A percentile compares a stretch with the other conserved stretches of the same genome.
These are phyloP conservation scores for Caenorhabditis sp. DNA, from an alignment of 2,888 invertebrate species.

Conservation along the genomic window DNA sequence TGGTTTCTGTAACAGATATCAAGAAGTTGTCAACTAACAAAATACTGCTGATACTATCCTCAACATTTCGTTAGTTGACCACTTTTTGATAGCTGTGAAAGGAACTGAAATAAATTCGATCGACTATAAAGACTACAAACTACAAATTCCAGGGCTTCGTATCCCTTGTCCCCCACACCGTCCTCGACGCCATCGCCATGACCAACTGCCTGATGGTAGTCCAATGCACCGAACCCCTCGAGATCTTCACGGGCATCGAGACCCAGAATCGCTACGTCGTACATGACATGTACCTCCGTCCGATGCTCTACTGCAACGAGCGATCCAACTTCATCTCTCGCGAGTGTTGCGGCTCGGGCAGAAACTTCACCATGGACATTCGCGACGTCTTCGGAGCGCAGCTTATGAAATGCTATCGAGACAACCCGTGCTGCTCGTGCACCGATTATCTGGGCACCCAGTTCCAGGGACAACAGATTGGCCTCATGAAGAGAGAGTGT, in stretches of 20 bases:
- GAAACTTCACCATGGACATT: slow-evolving; percentile 45
- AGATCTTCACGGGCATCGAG: slow-evolving; percentile 50
- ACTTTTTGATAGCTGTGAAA: too few relatives aligned
- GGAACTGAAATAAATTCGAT: not conserved
- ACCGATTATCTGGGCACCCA: slow-evolving; percentile 15
- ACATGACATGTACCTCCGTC: slow-evolving; percentile 54
- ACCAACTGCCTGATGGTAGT: slow-evolving; percentile 47
- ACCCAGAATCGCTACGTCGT: slow-evolving; percentile 52
- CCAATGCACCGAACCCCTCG: slow-evolving; percentile 44
- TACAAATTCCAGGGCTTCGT: slow-evolving; percentile 26
- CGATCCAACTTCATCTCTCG: slow-evolving; percentile 20
- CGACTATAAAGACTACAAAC: not conserved
- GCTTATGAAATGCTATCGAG: slow-evolving; percentile 27
- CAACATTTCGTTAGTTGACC: too few relatives aligned
- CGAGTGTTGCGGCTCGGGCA: slow-evolving; percentile 7
- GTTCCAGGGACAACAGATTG: slow-evolving; percentile 34
- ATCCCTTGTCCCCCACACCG: slow-evolving; percentile 37
- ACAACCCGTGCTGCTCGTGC: slow-evolving; percentile 31
- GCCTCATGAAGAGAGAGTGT: slow-evolving; percentile 37
- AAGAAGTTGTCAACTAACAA: too few relatives aligned
- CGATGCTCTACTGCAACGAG: slow-evolving; percentile 46
- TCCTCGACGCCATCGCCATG: slow-evolving; percentile 39
- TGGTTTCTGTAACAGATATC: too few relatives aligned
- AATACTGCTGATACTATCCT: too few relatives aligned
- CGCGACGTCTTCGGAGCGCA: slow-evolving; percentile 33